These are phyloP conservation scores for Euglossa dilemma DNA, from an alignment of 1,140 invertebrate genomes.

Conservation along the genomic window DNA sequence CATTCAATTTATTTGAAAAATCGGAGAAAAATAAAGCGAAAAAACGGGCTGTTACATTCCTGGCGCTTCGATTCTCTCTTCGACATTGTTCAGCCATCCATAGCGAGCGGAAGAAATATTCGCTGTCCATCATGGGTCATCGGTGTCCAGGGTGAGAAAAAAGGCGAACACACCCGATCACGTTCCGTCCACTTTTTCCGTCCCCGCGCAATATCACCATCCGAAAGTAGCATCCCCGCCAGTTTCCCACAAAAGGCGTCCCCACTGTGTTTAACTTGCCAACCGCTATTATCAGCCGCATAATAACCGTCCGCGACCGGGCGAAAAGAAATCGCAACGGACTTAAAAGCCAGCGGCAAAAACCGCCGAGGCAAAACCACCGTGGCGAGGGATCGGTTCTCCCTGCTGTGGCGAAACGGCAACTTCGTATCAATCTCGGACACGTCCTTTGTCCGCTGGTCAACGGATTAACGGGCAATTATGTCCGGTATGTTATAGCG, in stretches of 20 bases:
- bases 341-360: constrained; percentile 4
- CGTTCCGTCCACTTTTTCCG: not conserved
- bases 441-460: constrained; percentile 26
- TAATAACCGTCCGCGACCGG: not conserved
- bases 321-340: not conserved
- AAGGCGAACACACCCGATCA: not conserved
- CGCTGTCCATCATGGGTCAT: not conserved
- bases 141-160: not conserved
- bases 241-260: not conserved
- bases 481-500: constrained; percentile 43
- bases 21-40: too few species aligned
- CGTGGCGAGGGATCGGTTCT: constrained; percentile 4
- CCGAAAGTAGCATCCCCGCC: not conserved
- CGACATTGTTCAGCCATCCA: too few species aligned
- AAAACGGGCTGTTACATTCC: too few species aligned
- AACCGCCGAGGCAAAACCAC: not conserved
- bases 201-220: not conserved
- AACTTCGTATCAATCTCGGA: constrained; percentile 29
- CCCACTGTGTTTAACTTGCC: constrained; percentile 2
- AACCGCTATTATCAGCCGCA: constrained; percentile 1
- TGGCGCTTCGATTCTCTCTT: too few species aligned
- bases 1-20: too few species aligned
- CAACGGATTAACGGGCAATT: constrained; percentile 37
- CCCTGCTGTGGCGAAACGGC: not conserved
- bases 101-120: too few species aligned